Evolutionary conservation across 2,888 invertebrate genomes (phyloP), one percentile per base, ranked within the genome.

Genomic region (Polydesmus complanatus): DNA sequence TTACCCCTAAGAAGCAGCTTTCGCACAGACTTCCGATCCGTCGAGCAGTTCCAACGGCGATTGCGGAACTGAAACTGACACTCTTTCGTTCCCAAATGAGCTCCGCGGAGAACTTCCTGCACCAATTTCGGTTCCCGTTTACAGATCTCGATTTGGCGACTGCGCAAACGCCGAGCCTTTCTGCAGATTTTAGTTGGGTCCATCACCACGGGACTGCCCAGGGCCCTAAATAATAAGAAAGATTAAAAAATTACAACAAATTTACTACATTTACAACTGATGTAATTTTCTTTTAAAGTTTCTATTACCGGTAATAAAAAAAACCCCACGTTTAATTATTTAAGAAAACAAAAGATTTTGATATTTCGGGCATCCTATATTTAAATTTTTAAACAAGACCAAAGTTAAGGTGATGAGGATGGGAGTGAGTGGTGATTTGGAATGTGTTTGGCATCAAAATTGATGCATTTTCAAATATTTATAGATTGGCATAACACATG

Each of bases 141-240:
- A 76, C 93, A 94, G 53, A 76, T 75, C 63, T 71, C 71, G 54
- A 71, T 70, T 63, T 76, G 75, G 70, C 86, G 85, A 65, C 88
- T 84, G 68, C 84, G 80, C 68, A 87, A 76, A 67, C 86, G 81
- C 63, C 86, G 80, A 67, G 85, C 84, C 77, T 88, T 89, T 74
- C 88, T 86, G 78, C 93, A 93, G 71, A 91, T 83, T 77, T 87
- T 82, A 73, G 85, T 83, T 66, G 90, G 90, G 76, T 93, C 92
- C 78, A 92, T 83, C 70, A 91, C 83, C 71, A 91, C 82, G 74
- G 90, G 88, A 78, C 85, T 87, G 76, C 75, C 74, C 37, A 73
- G 71, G 23, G 74, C 74, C 75, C 76, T 76, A 68, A 1, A 63
- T 37, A 8, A 54, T 1, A 1, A 56, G 8, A 51, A 8, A 14